phyloP scores from a whole-genome alignment of 1,140 invertebrate genomes.

The Cyphomyrmex costatus region DNA sequence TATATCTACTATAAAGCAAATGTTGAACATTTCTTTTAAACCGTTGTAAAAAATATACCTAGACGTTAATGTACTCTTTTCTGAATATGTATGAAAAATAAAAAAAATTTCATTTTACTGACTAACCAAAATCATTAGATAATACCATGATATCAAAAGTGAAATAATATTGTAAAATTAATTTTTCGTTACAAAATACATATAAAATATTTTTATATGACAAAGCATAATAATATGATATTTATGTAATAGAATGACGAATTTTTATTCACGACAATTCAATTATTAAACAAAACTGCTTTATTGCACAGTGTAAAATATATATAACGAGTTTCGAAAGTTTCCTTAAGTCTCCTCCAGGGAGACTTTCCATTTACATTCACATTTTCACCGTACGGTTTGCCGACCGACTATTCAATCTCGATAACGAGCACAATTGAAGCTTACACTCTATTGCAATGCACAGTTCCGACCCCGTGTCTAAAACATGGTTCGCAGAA shows the following conservation, averaged over 20 bases:
- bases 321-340: conserved; percentile 10
- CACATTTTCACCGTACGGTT: conserved; percentile 36
- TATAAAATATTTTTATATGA: background rate
- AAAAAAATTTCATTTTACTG: background rate
- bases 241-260: background rate
- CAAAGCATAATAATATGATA: background rate
- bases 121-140: background rate
- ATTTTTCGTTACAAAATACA: background rate
- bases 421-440: conserved; percentile 59
- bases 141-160: background rate
- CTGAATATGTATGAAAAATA: background rate
- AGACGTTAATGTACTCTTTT: background rate
- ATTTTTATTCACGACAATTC: background rate
- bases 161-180: background rate
- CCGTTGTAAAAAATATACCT: background rate
- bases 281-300: conserved; percentile 1
- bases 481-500: conserved; percentile 38
- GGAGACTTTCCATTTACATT: conserved; percentile 46
- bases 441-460: conserved; percentile 35
- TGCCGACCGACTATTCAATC: conserved; percentile 26
- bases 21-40: background rate
- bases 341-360: conserved; percentile 31
- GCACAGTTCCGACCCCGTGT: conserved; percentile 29
- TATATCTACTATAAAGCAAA: background rate
- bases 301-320: background rate